A percentile compares a stretch with the other conserved stretches of the same genome.
Conservation (phyloP, 2,113 vertebrate species). For the Hipposideros armiger region DNA sequence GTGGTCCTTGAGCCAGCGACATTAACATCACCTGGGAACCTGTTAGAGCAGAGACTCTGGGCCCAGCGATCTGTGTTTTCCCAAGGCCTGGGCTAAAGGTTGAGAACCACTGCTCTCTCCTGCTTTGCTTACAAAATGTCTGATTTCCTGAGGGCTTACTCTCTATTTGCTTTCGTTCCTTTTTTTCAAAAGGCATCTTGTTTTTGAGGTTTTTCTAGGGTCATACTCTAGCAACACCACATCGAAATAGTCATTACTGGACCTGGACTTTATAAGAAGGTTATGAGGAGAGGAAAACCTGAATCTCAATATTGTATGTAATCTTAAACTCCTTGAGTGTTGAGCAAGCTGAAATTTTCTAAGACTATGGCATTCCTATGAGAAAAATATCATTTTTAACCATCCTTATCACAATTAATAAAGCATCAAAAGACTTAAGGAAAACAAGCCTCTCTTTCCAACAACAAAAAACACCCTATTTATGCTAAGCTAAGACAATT, state of each 20-base stretch:
- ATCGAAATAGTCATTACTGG: constrained; percentile 52
- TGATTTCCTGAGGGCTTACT: constrained; percentile 35
- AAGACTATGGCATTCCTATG: constrained; percentile 59
- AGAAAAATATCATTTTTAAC: constrained; percentile 69
- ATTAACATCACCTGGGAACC: neutral
- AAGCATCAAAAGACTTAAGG: constrained; percentile 66
- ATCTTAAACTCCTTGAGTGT: constrained; percentile 61
- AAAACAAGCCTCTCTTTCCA: constrained; percentile 63
- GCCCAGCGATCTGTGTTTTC: constrained; percentile 39
- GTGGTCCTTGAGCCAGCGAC: neutral
- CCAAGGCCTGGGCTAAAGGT: neutral
- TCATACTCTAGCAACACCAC: constrained; percentile 38
- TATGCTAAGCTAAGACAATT: constrained; percentile 75
- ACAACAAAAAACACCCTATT: constrained; percentile 56
- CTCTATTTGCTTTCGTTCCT: constrained; percentile 4
- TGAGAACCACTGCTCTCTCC: constrained; percentile 10
- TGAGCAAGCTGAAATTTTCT: constrained; percentile 66
- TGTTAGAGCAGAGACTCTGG: constrained; percentile 15
- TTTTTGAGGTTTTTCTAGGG: constrained; percentile 59
- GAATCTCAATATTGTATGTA: constrained; percentile 35
- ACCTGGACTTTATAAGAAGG: constrained; percentile 60
- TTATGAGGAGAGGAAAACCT: constrained; percentile 65
- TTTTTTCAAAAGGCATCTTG: neutral
- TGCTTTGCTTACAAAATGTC: neutral
- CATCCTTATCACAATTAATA: constrained; percentile 72